Conservation (phyloP, 2,888 invertebrate genomes). For the Tetragonisca angustula region DNA sequence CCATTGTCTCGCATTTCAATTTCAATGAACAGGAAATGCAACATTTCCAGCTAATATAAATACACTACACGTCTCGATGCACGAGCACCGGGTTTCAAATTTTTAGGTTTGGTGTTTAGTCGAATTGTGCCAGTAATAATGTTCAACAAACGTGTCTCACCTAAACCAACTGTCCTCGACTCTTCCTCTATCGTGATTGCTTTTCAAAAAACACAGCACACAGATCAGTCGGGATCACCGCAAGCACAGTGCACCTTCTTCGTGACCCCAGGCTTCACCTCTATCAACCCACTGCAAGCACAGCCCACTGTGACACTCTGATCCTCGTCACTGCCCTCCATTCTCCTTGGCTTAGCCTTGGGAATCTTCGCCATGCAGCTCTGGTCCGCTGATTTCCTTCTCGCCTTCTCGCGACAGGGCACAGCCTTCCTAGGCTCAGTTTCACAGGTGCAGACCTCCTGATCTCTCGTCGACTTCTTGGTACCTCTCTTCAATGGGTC, state of each 20-base stretch:
- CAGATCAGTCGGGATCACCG: constrained; percentile 52
- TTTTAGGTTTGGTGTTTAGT: too few relatives aligned
- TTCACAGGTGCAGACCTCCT: background rate
- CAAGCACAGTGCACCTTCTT: constrained; percentile 46
- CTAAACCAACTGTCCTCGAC: background rate
- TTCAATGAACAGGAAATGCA: too few relatives aligned
- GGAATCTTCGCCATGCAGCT: constrained; percentile 69
- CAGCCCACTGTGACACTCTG: constrained; percentile 22
- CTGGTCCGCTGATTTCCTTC: constrained; percentile 65
- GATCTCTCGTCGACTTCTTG: constrained; percentile 20
- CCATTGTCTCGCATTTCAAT: too few relatives aligned
- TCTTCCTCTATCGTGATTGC: background rate
- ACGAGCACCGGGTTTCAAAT: too few relatives aligned
- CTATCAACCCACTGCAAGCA: constrained; percentile 37
- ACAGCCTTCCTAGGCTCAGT: background rate
- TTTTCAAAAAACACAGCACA: background rate
- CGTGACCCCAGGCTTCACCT: background rate
- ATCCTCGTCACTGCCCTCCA: background rate
- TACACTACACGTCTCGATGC: too few relatives aligned
- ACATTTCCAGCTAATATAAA: too few relatives aligned
- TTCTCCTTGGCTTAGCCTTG: constrained; percentile 18
- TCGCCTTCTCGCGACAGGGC: background rate
- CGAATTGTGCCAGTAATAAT: background rate
- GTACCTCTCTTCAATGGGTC: constrained; percentile 13
- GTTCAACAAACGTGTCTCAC: background rate